Evolutionary conservation across 2,888 invertebrate genomes (phyloP).

Genomic region (Ellobium chinense): DNA sequence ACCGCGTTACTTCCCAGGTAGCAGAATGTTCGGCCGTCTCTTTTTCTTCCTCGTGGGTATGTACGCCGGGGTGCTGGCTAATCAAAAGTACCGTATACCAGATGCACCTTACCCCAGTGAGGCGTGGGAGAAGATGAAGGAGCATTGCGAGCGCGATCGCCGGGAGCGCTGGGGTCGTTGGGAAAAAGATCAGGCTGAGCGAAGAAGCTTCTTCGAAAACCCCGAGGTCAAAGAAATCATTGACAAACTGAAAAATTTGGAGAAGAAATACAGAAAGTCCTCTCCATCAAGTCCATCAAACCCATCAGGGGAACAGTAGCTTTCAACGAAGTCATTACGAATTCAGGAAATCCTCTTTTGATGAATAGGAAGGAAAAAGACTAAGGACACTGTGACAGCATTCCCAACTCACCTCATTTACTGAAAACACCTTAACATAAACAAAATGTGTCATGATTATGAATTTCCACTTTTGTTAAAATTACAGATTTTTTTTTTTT

Average conservation of each 20-base stretch:
- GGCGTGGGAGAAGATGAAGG: background rate
- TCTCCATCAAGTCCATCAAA: no score
- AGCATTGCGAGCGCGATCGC: background rate
- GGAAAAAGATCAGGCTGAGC: no score
- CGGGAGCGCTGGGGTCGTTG: background rate
- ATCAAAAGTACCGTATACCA: slow-evolving; percentile 26
- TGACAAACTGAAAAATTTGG: slow-evolving; percentile 25
- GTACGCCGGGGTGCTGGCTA: slow-evolving; percentile 32
- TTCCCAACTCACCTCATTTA: no score
- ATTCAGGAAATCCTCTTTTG: no score
- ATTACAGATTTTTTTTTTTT: no score
- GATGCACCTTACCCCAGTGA: background rate
- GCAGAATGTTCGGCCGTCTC: slow-evolving; percentile 30
- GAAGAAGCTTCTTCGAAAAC: background rate
- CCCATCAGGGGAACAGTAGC: no score
- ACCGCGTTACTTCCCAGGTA: background rate
- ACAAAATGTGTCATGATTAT: no score
- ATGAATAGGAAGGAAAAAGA: no score
- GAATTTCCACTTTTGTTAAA: no score
- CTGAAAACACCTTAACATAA: no score
- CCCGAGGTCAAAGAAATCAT: slow-evolving; percentile 21
- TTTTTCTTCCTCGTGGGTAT: slow-evolving; percentile 25
- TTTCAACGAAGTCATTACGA: no score
- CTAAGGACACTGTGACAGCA: no score
- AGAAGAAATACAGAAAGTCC: slow-evolving; percentile 11